Evolutionary conservation across 2,797 vertebrate genomes (phyloP).

Genomic region (Catamblyrhynchus diadema): DNA sequence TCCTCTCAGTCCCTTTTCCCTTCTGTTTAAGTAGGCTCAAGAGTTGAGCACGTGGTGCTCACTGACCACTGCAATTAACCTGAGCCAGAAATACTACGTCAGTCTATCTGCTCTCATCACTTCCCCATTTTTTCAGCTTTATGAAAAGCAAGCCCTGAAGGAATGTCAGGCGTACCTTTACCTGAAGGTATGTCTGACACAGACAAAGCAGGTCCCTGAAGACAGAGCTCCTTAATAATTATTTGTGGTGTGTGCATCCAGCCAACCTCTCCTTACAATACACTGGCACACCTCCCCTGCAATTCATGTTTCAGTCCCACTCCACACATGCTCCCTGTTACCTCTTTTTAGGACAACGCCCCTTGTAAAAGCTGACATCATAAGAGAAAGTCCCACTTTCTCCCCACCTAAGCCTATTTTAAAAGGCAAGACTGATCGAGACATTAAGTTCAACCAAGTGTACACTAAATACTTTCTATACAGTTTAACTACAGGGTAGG

Average conservation of each 20-base stretch:
- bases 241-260: not conserved
- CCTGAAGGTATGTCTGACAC: not conserved
- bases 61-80: not conserved
- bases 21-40: not conserved
- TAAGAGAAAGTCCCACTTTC: not conserved
- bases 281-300: not conserved
- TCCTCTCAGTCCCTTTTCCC: not conserved
- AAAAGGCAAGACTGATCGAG: not conserved
- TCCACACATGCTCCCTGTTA: not conserved
- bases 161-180: not conserved
- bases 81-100: not conserved
- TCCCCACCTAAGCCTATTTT: not conserved
- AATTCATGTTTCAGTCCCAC: not conserved
- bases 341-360: not conserved
- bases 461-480: not conserved
- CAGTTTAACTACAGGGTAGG: not conserved
- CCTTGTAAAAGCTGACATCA: not conserved
- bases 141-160: not conserved
- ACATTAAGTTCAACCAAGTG: not conserved
- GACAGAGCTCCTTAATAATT: not conserved
- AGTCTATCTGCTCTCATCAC: not conserved
- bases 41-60: accelerated
- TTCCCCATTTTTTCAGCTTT: not conserved
- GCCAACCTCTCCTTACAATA: not conserved
- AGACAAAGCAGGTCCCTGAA: not conserved